Conservation (phyloP, 2,113 vertebrate species). For the Labeo catla region DNA sequence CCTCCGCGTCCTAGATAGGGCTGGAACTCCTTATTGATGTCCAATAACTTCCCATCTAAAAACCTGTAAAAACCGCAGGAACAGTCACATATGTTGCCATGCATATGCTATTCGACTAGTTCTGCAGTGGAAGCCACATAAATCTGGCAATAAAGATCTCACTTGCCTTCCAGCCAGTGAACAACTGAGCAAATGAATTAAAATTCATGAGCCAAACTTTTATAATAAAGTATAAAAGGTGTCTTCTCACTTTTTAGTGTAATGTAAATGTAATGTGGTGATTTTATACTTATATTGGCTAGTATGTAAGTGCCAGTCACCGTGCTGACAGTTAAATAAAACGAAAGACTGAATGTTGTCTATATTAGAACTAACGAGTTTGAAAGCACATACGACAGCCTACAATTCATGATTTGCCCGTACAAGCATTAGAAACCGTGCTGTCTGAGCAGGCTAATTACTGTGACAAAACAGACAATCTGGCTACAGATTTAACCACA, state of each 20-base stretch:
- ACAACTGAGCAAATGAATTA: not conserved
- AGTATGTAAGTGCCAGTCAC: not conserved
- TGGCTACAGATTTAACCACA: not conserved
- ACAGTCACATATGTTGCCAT: not conserved
- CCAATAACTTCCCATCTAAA: slow-evolving; percentile 92
- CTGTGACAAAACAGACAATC: slow-evolving; percentile 11
- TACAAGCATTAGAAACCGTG: not conserved
- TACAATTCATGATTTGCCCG: not conserved
- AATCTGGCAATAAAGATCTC: not conserved
- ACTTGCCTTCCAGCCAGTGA: not conserved
- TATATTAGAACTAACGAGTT: not conserved
- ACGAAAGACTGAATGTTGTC: not conserved
- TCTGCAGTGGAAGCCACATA: not conserved
- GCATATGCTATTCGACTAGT: not conserved
- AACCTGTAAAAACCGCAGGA: slow-evolving; percentile 77
- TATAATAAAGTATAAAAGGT: not conserved
- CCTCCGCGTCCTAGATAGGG: slow-evolving; percentile 89
- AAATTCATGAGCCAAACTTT: not conserved
- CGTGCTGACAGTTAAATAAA: not conserved
- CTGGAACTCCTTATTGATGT: slow-evolving; percentile 97
- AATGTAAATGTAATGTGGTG: not conserved
- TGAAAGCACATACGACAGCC: not conserved
- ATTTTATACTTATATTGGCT: not conserved
- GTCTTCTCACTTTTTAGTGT: not conserved
- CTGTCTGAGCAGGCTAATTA: slow-evolving; percentile 20